Evolutionary conservation across 35 echinoderm and acorn worm genomes (phyloP).

Genomic region (Apostichopus japonicus): DNA sequence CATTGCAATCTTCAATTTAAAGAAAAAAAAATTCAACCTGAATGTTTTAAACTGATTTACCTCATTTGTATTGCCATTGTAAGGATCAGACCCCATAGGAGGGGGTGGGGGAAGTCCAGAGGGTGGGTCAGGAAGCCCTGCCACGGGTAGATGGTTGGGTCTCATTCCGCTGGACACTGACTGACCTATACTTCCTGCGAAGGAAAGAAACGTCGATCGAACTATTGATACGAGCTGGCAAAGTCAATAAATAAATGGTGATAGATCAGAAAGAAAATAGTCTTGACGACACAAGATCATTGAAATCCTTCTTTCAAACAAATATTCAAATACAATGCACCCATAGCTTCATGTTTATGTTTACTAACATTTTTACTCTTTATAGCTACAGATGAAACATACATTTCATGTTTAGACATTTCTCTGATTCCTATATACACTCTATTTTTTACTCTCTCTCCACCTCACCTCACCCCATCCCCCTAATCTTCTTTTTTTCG

Average conservation of each 20-base stretch:
- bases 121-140: slow-evolving; percentile 58
- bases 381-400: too few species aligned
- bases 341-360: too few species aligned
- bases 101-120: slow-evolving; percentile 50
- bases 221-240: not conserved
- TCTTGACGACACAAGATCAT: not conserved
- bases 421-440: too few species aligned
- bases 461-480: too few species aligned
- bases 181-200: slow-evolving; percentile 71
- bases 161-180: slow-evolving; percentile 44
- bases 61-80: slow-evolving; percentile 29
- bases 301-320: not conserved
- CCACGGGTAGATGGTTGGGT: slow-evolving; percentile 53
- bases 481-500: too few species aligned
- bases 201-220: not conserved
- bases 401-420: too few species aligned
- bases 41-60: not conserved
- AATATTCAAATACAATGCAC: not conserved
- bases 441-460: too few species aligned
- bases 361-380: too few species aligned
- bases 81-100: slow-evolving; percentile 4
- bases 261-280: not conserved
- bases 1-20: too few species aligned
- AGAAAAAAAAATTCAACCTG: too few species aligned
- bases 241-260: not conserved